phyloP scores from a whole-genome alignment of 2,888 invertebrate genomes.

The Oscheius sp. region DNA sequence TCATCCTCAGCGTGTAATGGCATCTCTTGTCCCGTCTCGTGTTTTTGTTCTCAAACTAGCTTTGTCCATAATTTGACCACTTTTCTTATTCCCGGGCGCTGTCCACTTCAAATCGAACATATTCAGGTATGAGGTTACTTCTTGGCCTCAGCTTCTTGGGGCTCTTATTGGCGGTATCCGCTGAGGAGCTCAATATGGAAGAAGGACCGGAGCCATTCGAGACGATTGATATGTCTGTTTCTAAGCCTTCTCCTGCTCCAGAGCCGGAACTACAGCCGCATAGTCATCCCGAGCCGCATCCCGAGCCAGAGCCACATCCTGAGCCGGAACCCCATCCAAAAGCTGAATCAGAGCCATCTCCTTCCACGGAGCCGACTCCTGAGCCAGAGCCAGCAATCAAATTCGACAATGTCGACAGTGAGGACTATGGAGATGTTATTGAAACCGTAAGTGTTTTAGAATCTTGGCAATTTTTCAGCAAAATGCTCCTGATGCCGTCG shows the following conservation, averaged over 20 bases:
- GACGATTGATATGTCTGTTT: constrained; percentile 25
- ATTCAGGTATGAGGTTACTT: constrained; percentile 24
- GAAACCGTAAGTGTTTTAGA: constrained; percentile 33
- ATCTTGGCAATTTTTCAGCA: constrained; percentile 31
- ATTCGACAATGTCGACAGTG: constrained; percentile 60
- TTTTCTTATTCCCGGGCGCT: constrained; percentile 6
- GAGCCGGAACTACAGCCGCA: constrained; percentile 36
- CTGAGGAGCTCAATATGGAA: constrained; percentile 11
- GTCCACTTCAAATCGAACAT: background rate
- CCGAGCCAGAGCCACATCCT: constrained; percentile 31
- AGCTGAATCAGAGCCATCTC: constrained; percentile 25
- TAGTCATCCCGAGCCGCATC: background rate
- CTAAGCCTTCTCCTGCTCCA: constrained; percentile 38
- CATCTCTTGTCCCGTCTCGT: background rate
- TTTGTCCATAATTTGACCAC: constrained; percentile 22
- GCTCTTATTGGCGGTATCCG: background rate
- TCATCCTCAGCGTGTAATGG: background rate
- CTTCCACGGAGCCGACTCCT: constrained; percentile 32
- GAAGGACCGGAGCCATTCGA: constrained; percentile 13
- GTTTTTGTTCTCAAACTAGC: constrained; percentile 14
- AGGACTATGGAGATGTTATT: constrained; percentile 60
- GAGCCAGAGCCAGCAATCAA: constrained; percentile 62
- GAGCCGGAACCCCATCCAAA: constrained; percentile 43
- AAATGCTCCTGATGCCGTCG: constrained; percentile 58
- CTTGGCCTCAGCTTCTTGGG: constrained; percentile 17